Evolutionary conservation across 2,888 invertebrate genomes (phyloP).

Genomic region (Lochmaea crataegi): DNA sequence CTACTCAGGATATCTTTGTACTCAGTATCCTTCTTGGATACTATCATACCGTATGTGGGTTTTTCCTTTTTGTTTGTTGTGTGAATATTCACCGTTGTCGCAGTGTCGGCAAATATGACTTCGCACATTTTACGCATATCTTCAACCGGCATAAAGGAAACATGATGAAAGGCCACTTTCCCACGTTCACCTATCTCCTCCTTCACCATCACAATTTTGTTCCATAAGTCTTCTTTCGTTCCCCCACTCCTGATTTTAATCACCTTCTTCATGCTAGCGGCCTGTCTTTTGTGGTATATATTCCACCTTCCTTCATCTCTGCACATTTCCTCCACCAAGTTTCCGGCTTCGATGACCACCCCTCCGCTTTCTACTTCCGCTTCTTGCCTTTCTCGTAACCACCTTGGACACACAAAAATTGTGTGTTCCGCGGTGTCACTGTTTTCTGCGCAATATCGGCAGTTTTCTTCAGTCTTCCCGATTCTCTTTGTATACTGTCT

Average conservation of each 20-base stretch:
- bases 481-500: neutral
- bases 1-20: neutral
- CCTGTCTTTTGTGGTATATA: no score
- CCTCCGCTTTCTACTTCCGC: neutral
- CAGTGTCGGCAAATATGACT: neutral
- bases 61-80: slow-evolving; percentile 6
- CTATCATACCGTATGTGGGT: neutral
- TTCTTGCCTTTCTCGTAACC: neutral
- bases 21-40: neutral
- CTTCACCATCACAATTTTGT: neutral
- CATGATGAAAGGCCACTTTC: neutral
- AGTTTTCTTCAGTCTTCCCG: neutral
- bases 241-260: slow-evolving; percentile 3
- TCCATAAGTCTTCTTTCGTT: neutral
- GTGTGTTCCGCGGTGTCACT: neutral
- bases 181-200: neutral
- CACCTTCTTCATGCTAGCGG: neutral
- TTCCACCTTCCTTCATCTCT: no score
- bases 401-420: neutral
- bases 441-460: no score
- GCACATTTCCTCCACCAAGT: no score
- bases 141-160: neutral
- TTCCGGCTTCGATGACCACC: no score
- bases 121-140: slow-evolving; percentile 12
- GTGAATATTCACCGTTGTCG: neutral